Evolutionary conservation across 2,113 vertebrate species (phyloP), one percentile per base, ranked within the genome.

Genomic region (Edolisoma coerulescens): DNA sequence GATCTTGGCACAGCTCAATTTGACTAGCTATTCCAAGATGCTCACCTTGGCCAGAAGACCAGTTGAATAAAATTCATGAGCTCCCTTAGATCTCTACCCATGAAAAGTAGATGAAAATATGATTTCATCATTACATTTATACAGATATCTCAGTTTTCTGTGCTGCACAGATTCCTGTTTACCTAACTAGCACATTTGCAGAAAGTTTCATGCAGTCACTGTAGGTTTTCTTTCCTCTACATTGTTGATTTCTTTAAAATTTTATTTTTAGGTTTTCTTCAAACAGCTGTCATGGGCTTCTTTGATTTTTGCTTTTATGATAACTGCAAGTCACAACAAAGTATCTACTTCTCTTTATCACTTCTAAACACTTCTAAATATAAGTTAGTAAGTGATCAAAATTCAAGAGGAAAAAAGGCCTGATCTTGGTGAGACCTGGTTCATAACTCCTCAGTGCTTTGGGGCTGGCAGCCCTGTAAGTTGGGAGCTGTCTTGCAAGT

Each of bases 241-340:
- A 14, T 59, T 82, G 47, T 90, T 93, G 59, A 37, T 77, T 39
- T 21, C 49, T 73, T 73, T 37, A 45, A 70, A 70, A 33, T 37
- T 77, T 84, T 56, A 54, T 78, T 93, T 96, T 81, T 92, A 64
- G 28, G 4, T 45, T 91, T 92, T 78, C 49, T 94, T 87, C 69
- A 61, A 84, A 84, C 41, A 92, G 61, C 53, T 92, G 87, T 89
- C 87, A 82, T 41, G 19, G 35, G 7, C 32, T 60, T 47, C 89
- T 95, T 95, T 96, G 94, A 93, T 92, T 90, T 90, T 94, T 79
- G 50, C 63, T 89, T 96, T 93, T 60, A 54, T 93, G 32, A 45
- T 70, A 94, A 49, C 39, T 81, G 16, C 30, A 87, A 95, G 91
- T 80, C 91, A 93, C 69, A 92, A 81, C 73, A 64, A 87, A 93